These are phyloP conservation scores for Cotesia chilonis DNA, from an alignment of 1,140 invertebrate genomes.

Conservation along the genomic window DNA sequence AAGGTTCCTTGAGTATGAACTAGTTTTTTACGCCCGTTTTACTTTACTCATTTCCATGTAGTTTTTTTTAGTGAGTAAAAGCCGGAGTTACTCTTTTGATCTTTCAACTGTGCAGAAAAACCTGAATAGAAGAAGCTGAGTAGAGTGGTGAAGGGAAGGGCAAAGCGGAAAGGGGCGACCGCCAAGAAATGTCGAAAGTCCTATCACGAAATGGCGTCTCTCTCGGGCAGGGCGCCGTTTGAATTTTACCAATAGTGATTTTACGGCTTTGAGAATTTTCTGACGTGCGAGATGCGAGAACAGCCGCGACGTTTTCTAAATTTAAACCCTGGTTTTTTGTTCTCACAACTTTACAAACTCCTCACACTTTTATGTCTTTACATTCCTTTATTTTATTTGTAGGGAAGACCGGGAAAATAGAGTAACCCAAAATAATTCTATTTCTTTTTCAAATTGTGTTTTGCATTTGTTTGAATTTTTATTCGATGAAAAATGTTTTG, in stretches of 20 bases:
- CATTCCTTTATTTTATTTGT: not conserved
- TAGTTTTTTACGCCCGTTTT: not conserved
- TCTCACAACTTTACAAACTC: no score
- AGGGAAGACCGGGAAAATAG: not conserved
- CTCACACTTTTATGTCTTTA: not conserved
- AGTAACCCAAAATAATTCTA: no score
- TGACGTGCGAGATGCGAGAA: not conserved
- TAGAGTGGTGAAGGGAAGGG: not conserved
- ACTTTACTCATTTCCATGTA: not conserved
- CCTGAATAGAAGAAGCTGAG: not conserved
- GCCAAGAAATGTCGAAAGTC: no score
- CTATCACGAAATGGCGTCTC: no score
- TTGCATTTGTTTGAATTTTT: no score
- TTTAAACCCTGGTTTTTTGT: not conserved
- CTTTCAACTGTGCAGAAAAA: constrained; percentile 45
- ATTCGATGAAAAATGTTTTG: no score
- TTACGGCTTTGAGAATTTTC: constrained; percentile 25
- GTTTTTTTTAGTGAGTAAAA: not conserved
- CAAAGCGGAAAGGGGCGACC: not conserved
- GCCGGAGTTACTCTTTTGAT: constrained; percentile 43
- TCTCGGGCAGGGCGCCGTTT: not conserved
- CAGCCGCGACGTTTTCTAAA: not conserved
- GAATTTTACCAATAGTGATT: constrained; percentile 24
- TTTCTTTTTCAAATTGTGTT: no score
- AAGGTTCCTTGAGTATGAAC: not conserved